Evolutionary conservation across 2,113 vertebrate species (phyloP).

Genomic region (Peromyscus polionotus): DNA sequence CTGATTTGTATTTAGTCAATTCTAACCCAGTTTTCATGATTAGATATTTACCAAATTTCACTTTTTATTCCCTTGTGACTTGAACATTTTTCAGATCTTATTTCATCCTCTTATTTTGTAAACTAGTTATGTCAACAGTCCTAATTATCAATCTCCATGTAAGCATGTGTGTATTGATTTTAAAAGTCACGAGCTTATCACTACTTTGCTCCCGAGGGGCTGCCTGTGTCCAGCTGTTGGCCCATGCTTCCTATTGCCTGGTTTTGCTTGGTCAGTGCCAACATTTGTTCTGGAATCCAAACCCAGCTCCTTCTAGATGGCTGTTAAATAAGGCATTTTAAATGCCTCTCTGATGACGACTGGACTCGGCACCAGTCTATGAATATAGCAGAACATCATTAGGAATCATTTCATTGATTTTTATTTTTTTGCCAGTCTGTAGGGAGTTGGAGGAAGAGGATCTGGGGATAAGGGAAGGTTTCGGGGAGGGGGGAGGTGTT

Average conservation of each 20-base stretch:
- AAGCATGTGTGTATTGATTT: not conserved
- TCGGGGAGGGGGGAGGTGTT: rapidly evolving
- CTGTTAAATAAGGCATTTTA: not conserved
- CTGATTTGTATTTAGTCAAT: conserved; percentile 16
- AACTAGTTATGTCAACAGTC: not conserved
- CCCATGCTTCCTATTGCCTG: not conserved
- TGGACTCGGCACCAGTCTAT: not conserved
- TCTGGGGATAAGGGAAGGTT: not conserved
- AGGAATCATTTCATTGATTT: not conserved
- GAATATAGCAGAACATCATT: not conserved
- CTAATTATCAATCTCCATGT: not conserved
- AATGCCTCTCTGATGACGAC: not conserved
- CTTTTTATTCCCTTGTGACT: not conserved
- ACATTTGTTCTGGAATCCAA: not conserved
- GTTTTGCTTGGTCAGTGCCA: not conserved
- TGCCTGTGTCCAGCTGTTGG: no score
- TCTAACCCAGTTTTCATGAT: conserved; percentile 28
- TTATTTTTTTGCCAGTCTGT: not conserved
- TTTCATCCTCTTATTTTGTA: conserved; percentile 19
- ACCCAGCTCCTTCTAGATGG: not conserved
- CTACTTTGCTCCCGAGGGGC: not conserved
- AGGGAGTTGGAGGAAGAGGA: not conserved
- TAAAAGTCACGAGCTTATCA: not conserved
- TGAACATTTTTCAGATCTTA: not conserved
- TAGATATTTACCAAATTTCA: conserved; percentile 9